These are phyloP conservation scores for Trichogramma evanescens DNA, from an alignment of 2,888 invertebrate genomes.

Conservation along the genomic window DNA sequence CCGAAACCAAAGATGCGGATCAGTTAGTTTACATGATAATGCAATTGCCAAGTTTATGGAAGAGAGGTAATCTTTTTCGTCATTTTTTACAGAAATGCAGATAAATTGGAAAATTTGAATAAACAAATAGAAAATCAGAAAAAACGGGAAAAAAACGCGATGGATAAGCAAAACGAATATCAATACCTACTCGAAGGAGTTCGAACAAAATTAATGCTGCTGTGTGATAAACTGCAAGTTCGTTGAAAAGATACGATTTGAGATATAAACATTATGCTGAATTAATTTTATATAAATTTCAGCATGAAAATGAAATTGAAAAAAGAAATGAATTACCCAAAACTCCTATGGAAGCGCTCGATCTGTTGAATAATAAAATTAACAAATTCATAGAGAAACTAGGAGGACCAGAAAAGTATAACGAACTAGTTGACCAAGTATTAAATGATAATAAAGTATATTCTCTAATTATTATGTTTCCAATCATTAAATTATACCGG, in stretches of 20 bases:
- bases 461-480: background rate
- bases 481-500: background rate
- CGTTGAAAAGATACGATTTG: slow-evolving; percentile 6
- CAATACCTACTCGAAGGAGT: slow-evolving; percentile 5
- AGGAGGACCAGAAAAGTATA: slow-evolving; percentile 39
- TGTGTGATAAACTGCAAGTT: slow-evolving; percentile 37
- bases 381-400: slow-evolving; percentile 43
- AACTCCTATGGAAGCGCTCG: slow-evolving; percentile 45
- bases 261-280: background rate
- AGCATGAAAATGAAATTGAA: slow-evolving; percentile 27
- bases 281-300: background rate
- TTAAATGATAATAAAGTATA: slow-evolving; percentile 32
- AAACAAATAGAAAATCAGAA: slow-evolving; percentile 53
- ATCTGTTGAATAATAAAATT: slow-evolving; percentile 46
- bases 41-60: background rate
- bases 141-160: slow-evolving; percentile 40
- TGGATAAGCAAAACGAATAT: background rate
- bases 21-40: slow-evolving; percentile 53
- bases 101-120: slow-evolving; percentile 62
- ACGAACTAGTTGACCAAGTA: slow-evolving; percentile 37
- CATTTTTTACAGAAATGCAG: slow-evolving; percentile 58
- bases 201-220: background rate
- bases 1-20: slow-evolving; percentile 73
- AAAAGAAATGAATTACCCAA: slow-evolving; percentile 30
- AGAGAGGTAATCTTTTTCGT: background rate